These are phyloP conservation scores for Muscidifurax raptorellus DNA, from an alignment of 1,140 invertebrate genomes.

Conservation along the genomic window DNA sequence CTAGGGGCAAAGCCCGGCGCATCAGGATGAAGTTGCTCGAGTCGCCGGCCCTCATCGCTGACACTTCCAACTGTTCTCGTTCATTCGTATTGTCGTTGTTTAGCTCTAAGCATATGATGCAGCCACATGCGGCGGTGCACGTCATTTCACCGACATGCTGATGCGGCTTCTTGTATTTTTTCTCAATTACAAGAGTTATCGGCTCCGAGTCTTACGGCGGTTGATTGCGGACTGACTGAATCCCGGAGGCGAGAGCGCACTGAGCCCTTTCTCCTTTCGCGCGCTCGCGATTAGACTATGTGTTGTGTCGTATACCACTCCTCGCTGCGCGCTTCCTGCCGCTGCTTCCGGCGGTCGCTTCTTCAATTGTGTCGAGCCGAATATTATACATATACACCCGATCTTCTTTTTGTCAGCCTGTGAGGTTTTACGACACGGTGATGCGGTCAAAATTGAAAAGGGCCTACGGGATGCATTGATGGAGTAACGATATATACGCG, in stretches of 20 bases:
- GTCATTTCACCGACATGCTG: constrained; percentile 42
- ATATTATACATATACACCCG: too few relatives aligned
- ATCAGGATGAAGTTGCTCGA: constrained; percentile 78
- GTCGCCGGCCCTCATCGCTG: constrained; percentile 56
- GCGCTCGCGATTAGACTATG: not conserved
- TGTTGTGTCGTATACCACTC: not conserved
- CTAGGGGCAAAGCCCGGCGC: constrained; percentile 77
- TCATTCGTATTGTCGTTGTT: constrained; percentile 56
- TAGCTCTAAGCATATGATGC: constrained; percentile 78
- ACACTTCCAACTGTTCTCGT: constrained; percentile 60
- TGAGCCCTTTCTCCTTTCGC: not conserved
- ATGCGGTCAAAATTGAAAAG: too few relatives aligned
- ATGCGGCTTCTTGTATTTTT: too few relatives aligned
- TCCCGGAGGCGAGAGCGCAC: not conserved
- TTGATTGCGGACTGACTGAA: not conserved
- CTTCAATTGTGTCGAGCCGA: not conserved
- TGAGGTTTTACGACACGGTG: not conserved
- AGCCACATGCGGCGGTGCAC: constrained; percentile 71
- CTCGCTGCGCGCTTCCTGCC: not conserved
- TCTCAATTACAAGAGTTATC: not conserved
- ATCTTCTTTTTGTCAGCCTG: too few relatives aligned
- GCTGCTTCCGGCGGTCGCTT: not conserved
- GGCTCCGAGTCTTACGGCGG: not conserved
- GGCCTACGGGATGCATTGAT: too few relatives aligned
- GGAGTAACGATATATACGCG: not conserved